Percentiles rank a stretch among this genome's conserved stretches.
These are phyloP conservation scores for Apeltes quadracus DNA, from an alignment of 2,113 vertebrate genomes.

Conservation along the genomic window DNA sequence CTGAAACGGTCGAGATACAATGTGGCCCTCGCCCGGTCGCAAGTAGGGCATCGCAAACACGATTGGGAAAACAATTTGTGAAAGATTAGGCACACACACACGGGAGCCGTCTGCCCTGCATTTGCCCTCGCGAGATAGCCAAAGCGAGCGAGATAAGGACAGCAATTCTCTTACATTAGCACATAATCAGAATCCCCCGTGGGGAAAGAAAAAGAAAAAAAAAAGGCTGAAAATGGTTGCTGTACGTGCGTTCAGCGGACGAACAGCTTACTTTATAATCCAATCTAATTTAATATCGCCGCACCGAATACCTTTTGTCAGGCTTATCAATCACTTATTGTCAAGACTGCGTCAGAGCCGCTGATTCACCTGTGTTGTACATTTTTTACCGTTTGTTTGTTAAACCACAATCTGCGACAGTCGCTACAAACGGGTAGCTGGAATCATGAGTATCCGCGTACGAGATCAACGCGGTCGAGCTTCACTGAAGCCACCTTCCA, in stretches of 20 bases:
- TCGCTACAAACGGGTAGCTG: not conserved
- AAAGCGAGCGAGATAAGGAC: constrained; percentile 74
- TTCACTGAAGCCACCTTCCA: not conserved
- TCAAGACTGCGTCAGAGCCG: constrained; percentile 43
- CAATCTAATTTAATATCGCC: constrained; percentile 9
- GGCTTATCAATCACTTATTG: constrained; percentile 50
- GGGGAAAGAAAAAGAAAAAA: not conserved
- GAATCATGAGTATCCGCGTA: not conserved
- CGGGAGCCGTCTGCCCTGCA: constrained; percentile 77
- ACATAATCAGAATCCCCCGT: constrained; percentile 70
- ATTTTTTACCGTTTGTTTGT: constrained; percentile 21
- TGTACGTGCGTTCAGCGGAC: not conserved
- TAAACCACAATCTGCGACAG: constrained; percentile 37
- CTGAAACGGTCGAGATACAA: constrained; percentile 70
- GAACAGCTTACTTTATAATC: constrained; percentile 32
- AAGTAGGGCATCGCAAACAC: constrained; percentile 70
- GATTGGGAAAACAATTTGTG: constrained; percentile 78
- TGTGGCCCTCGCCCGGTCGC: constrained; percentile 61
- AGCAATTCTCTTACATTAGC: constrained; percentile 78
- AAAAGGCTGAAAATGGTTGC: constrained; percentile 47
- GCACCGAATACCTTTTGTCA: constrained; percentile 27
- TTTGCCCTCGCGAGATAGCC: constrained; percentile 73
- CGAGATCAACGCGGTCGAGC: not conserved
- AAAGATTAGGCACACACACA: constrained; percentile 82
- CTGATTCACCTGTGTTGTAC: constrained; percentile 36